These are phyloP conservation scores for Onychomys arenicola DNA, from an alignment of 2,797 vertebrate species.

Conservation along the genomic window DNA sequence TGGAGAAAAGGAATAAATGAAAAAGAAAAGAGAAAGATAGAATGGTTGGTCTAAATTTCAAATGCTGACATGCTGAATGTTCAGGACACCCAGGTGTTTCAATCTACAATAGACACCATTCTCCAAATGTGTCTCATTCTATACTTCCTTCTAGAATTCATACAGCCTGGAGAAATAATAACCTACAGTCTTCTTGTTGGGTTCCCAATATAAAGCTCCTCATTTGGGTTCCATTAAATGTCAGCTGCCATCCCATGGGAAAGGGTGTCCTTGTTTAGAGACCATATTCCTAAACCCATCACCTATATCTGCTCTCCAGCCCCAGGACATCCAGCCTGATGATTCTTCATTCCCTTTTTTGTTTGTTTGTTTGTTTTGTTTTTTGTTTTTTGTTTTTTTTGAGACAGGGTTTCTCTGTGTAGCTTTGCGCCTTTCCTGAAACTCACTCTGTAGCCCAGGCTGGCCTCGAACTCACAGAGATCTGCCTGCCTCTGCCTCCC, in stretches of 20 bases:
- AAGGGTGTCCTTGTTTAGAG: background rate
- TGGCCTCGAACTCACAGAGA: no score
- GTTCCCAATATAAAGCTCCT: background rate
- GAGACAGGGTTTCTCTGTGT: no score
- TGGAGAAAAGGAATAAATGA: background rate
- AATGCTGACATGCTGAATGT: background rate
- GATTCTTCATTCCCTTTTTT: slow-evolving; percentile 2
- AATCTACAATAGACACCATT: background rate
- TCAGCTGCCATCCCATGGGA: background rate
- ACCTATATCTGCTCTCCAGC: background rate
- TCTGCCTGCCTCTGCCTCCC: no score
- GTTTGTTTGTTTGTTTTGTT: no score
- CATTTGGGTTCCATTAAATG: slow-evolving; percentile 8
- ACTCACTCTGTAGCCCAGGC: no score
- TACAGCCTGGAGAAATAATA: slow-evolving; percentile 33
- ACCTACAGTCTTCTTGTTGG: background rate
- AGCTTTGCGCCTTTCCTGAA: no score
- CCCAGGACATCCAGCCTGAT: background rate
- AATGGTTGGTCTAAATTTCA: slow-evolving; percentile 14
- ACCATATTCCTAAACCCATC: background rate
- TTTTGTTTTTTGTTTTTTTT: no score
- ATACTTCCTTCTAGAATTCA: slow-evolving; percentile 47
- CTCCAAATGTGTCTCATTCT: background rate
- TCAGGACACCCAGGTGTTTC: slow-evolving; percentile 18
- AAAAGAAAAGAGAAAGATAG: background rate